Conservation (phyloP, 2,797 vertebrate species). For the Poeciliopsis gracilis region DNA sequence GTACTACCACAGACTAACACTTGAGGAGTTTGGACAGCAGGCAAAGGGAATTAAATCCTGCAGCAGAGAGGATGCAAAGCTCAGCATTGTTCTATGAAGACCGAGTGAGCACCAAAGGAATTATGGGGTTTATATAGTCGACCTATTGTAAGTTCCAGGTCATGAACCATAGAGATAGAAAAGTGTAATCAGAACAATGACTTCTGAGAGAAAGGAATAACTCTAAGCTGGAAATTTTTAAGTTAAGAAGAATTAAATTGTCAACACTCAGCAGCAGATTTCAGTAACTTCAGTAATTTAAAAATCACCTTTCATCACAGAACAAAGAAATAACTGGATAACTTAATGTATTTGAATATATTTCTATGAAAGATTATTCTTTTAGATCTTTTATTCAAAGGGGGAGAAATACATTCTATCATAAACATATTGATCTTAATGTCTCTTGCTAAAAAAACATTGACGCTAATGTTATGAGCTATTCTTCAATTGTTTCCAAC, state of each 20-base stretch:
- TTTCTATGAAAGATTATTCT: not conserved
- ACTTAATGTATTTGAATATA: not conserved
- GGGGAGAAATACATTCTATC: not conserved
- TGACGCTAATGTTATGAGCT: not conserved
- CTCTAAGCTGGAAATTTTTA: not conserved
- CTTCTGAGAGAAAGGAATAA: not conserved
- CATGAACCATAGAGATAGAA: not conserved
- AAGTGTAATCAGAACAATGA: not conserved
- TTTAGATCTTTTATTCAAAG: not conserved
- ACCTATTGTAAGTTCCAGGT: not conserved
- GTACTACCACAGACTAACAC: not conserved
- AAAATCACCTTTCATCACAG: not conserved
- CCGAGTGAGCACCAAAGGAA: slow-evolving; percentile 1
- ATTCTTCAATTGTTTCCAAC: not conserved
- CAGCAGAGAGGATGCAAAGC: not conserved
- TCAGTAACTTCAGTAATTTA: not conserved
- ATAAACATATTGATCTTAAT: not conserved
- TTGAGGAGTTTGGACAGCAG: slow-evolving; percentile 4
- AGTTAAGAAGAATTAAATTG: not conserved
- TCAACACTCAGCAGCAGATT: not conserved
- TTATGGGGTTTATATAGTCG: not conserved
- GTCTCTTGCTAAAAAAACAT: not conserved
- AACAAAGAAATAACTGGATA: not conserved
- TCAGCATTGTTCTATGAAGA: slow-evolving; percentile 6
- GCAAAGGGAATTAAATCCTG: not conserved